A percentile compares a stretch with the other conserved stretches of the same genome.
Evolutionary conservation across 2,113 vertebrate species (phyloP).

Genomic region (Callionymus lyra): DNA sequence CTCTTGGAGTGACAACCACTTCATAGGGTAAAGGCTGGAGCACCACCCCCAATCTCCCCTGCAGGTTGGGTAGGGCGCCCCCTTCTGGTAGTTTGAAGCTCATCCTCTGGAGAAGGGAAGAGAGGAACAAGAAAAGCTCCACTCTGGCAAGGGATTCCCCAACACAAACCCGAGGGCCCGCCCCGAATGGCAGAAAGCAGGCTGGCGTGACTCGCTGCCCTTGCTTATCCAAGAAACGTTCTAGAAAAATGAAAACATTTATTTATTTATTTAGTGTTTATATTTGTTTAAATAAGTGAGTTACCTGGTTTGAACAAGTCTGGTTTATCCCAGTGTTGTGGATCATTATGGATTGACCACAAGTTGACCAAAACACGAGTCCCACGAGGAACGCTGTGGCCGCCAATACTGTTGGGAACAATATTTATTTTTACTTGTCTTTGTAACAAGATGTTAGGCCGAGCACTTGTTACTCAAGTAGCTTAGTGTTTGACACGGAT

Average conservation of each 20-base stretch:
- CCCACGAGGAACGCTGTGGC: conserved; percentile 42
- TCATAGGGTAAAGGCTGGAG: conserved; percentile 60
- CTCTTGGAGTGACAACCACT: conserved; percentile 37
- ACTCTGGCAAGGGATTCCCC: conserved; percentile 67
- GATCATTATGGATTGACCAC: conserved; percentile 71
- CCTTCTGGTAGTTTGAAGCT: conserved; percentile 42
- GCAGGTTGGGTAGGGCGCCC: conserved; percentile 53
- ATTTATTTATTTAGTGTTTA: neutral
- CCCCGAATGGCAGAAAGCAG: conserved; percentile 68
- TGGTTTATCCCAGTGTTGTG: conserved; percentile 58
- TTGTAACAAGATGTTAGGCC: neutral
- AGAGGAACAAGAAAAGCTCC: conserved; percentile 70
- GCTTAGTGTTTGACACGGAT: neutral
- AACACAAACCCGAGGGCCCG: conserved; percentile 69
- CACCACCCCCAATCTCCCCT: conserved; percentile 63
- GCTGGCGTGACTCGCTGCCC: conserved; percentile 44
- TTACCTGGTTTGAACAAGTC: conserved; percentile 54
- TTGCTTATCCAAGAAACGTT: conserved; percentile 59
- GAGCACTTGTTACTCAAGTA: no score
- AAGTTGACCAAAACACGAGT: conserved; percentile 70
- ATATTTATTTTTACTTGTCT: no score
- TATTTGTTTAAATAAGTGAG: neutral
- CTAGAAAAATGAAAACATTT: conserved; percentile 22
- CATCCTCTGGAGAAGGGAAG: conserved; percentile 65
- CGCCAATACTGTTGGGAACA: conserved; percentile 46